Conservation (phyloP, 2,888 invertebrate genomes). For the Exephanes ischioxanthus region DNA sequence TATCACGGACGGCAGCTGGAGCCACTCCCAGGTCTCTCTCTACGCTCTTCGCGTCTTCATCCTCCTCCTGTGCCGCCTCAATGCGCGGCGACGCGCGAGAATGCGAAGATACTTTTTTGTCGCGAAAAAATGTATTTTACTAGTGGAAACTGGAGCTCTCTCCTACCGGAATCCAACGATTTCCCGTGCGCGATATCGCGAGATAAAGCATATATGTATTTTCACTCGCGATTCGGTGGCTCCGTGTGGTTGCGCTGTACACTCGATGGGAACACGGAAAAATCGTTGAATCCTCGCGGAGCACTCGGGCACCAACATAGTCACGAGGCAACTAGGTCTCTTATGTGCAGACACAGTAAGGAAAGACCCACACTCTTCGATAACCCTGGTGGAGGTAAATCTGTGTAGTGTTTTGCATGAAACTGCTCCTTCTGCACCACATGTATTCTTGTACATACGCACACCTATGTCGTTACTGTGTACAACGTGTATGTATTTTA, state of each 20-base stretch:
- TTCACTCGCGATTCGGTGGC: not conserved
- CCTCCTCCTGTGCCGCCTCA: conserved; percentile 12
- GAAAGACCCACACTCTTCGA: not conserved
- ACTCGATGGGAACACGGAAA: not conserved
- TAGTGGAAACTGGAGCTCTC: conserved; percentile 74
- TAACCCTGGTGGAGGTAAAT: not conserved
- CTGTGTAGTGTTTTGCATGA: conserved; percentile 32
- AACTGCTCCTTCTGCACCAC: conserved; percentile 12
- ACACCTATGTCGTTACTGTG: not conserved
- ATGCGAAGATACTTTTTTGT: conserved; percentile 76
- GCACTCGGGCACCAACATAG: conserved; percentile 3
- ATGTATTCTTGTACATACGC: not conserved
- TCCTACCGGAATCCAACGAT: conserved; percentile 73
- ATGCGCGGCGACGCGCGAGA: conserved; percentile 8
- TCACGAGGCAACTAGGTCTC: conserved; percentile 15
- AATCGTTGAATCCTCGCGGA: conserved; percentile 9
- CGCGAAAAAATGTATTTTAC: conserved; percentile 79
- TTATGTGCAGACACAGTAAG: conserved; percentile 3
- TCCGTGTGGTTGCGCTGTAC: not conserved
- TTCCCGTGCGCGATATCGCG: conserved; percentile 44
- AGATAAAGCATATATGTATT: conserved; percentile 11
- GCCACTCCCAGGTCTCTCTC: conserved; percentile 71
- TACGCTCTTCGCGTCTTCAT: conserved; percentile 28
- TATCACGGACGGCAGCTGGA: conserved; percentile 80
- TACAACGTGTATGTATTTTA: conserved; percentile 73